Evolutionary conservation across 2,888 invertebrate species (phyloP), one percentile per base, ranked within the genome.

Genomic region (Lordiphosa andalusiaca): DNA sequence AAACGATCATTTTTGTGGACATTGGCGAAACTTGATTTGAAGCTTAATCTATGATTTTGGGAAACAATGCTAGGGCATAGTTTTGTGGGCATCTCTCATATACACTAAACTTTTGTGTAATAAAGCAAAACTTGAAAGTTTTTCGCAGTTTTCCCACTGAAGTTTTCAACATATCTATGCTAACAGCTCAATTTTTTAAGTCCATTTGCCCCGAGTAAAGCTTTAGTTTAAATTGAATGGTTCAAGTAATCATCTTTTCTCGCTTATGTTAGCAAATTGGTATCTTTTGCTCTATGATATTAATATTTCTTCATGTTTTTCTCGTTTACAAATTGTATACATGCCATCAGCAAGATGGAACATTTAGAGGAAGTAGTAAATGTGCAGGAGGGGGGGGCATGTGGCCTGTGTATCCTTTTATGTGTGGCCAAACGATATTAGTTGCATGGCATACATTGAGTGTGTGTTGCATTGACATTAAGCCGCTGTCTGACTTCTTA

Each of bases 211-310:
- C 4, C 9, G 4, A 30, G 10, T 10, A 30, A 30, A 30, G 30
- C 10, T 10, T 9, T 10, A 30, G 30, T 30, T 30, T 10, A 3
- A 9, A 30, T 9, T 30, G 30, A 9, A 9, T 7, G 7, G 7
- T 7, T 2, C 30, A 30, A 30, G 3, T 30, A 9, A 30, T 9
- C 7, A 54, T 41, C 52, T 44, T 25, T 58, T 51, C 39, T 60
- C 23, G 33, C 73, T 54, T 59, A 68, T 65, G 66, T 69, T 53
- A 61, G 68, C 76, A 73, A 76, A 61, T 73, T 76, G 71, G 76
- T 68, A 71, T 66, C 62, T 69, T 47, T 52, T 58, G 66, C 61
- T 62, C 62, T 55, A 73, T 56, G 30, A 9, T 30, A 60, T 60
- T 59, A 39, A 58, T 59, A 44, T 49, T 10, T 30, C 30, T 30